These are phyloP conservation scores for Pogonomyrmex barbatus DNA, from an alignment of 1,140 invertebrate species.

Conservation along the genomic window DNA sequence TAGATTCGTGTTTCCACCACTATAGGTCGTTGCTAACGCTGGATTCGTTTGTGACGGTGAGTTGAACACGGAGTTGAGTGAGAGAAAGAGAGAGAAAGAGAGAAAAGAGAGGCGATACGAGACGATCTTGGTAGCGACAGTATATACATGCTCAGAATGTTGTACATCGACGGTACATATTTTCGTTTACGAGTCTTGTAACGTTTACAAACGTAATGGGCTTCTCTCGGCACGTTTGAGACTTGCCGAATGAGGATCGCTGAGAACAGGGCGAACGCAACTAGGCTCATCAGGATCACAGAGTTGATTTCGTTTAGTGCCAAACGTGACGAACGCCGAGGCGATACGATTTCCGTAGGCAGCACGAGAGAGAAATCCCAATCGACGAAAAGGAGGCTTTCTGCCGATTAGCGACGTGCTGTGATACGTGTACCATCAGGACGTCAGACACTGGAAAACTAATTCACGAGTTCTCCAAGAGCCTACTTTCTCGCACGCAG, in stretches of 20 bases:
- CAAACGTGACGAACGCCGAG: slow-evolving; percentile 34
- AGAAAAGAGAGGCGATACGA: background rate
- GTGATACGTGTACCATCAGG: slow-evolving; percentile 21
- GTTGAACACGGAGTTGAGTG: background rate
- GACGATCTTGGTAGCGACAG: slow-evolving; percentile 32
- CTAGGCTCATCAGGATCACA: background rate
- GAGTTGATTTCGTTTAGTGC: slow-evolving; percentile 26
- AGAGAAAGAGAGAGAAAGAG: background rate
- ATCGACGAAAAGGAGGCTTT: slow-evolving; percentile 30
- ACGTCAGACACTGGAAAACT: slow-evolving; percentile 6
- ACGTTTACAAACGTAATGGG: slow-evolving; percentile 2
- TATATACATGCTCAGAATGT: slow-evolving; percentile 25
- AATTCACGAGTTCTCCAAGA: background rate
- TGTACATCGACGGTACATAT: slow-evolving; percentile 13
- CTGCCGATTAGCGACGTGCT: slow-evolving; percentile 28
- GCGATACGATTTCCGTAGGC: background rate
- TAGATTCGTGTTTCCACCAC: background rate
- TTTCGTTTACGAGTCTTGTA: background rate
- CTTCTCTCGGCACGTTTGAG: background rate
- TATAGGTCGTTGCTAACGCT: slow-evolving; percentile 3
- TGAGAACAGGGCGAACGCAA: background rate
- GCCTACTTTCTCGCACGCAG: background rate
- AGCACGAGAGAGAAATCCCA: slow-evolving; percentile 28
- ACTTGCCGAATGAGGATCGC: background rate
- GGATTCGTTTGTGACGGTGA: slow-evolving; percentile 26